phyloP scores from a whole-genome alignment of 2,888 invertebrate genomes.

The Dicyrtomina minuta region DNA sequence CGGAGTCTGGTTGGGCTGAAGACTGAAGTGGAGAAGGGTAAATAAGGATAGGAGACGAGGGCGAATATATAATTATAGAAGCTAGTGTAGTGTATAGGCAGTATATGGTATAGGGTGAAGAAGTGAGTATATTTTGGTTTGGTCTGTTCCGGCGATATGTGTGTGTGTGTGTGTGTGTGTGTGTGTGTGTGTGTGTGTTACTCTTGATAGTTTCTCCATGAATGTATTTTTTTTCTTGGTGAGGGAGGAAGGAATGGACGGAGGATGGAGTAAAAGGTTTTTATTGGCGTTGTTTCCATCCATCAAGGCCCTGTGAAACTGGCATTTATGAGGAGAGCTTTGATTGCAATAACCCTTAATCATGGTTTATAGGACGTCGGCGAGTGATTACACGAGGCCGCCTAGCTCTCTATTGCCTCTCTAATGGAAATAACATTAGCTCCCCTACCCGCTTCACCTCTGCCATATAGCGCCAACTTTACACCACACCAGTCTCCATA shows the following conservation, averaged over 20 bases:
- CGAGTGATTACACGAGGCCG: constrained; percentile 34
- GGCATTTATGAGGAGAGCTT: constrained; percentile 36
- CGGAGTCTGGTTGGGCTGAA: neutral
- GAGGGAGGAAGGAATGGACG: constrained; percentile 9
- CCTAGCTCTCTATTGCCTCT: constrained; percentile 33
- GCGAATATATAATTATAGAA: no score
- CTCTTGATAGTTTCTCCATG: no score
- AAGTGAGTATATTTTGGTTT: no score
- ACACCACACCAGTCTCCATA: no score
- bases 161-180: no score
- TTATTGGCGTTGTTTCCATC: constrained; percentile 32
- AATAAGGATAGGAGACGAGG: no score
- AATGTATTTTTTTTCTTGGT: neutral
- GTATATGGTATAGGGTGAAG: neutral
- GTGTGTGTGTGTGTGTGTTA: no score
- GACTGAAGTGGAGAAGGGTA: neutral
- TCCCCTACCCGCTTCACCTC: constrained; percentile 28
- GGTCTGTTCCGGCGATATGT: no score
- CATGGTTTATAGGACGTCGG: constrained; percentile 37
- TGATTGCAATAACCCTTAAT: constrained; percentile 39
- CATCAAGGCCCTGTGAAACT: constrained; percentile 34
- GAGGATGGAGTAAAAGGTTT: constrained; percentile 20
- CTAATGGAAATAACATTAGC: constrained; percentile 35
- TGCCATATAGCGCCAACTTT: neutral
- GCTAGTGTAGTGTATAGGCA: no score